phyloP scores from a whole-genome alignment of 1,140 invertebrate species.

The Halotydeus destructor region DNA sequence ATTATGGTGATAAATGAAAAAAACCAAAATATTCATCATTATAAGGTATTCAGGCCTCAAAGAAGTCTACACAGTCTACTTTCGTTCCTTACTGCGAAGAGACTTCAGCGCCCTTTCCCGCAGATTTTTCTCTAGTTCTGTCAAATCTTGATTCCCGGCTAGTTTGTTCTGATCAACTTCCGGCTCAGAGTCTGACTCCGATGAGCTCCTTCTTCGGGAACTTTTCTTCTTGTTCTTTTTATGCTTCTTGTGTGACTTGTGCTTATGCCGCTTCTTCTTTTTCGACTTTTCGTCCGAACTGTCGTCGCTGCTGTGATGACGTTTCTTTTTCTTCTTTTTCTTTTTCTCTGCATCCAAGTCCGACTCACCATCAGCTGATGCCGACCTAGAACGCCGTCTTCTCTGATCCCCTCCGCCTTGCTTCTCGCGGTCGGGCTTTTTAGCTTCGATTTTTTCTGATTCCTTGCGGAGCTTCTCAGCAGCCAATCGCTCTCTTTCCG shows the following conservation, averaged over 20 bases:
- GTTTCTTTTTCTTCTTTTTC: not conserved
- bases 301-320: not conserved
- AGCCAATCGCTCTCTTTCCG: too few species aligned
- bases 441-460: too few species aligned
- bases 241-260: conserved; percentile 8
- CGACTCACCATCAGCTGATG: too few species aligned
- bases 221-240: conserved; percentile 4
- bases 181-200: not conserved
- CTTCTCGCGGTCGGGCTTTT: too few species aligned
- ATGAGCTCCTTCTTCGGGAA: too few species aligned
- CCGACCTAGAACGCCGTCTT: too few species aligned
- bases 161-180: not conserved
- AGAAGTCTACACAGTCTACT: too few species aligned
- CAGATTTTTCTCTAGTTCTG: not conserved
- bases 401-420: too few species aligned
- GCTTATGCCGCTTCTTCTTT: conserved; percentile 5
- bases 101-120: not conserved
- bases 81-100: not conserved
- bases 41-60: too few species aligned
- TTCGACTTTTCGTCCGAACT: not conserved
- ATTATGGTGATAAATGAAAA: too few species aligned
- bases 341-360: not conserved
- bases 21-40: too few species aligned
- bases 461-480: too few species aligned
- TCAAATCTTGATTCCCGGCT: not conserved